phyloP scores from a whole-genome alignment of 2,797 vertebrate genomes.

The Oreochromis grahami region DNA sequence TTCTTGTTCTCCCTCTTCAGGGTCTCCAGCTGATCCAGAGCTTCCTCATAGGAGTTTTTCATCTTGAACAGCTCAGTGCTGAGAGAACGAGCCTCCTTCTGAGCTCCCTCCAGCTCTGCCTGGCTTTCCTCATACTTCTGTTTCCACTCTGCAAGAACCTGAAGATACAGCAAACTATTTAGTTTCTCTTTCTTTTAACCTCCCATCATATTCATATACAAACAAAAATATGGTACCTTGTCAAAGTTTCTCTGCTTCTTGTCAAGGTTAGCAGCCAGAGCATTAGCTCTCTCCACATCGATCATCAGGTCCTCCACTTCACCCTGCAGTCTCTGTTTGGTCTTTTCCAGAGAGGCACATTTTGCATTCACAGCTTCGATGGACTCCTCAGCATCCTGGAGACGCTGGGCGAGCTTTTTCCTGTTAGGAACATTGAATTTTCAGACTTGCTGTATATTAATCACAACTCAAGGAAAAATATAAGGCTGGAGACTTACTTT shows the following conservation, averaged over 20 bases:
- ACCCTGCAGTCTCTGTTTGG: constrained; percentile 81
- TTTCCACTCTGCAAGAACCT: not conserved
- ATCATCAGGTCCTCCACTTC: constrained; percentile 68
- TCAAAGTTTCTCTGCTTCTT: too few species aligned
- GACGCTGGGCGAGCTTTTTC: constrained; percentile 84
- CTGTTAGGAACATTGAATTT: constrained; percentile 39
- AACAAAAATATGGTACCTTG: not conserved
- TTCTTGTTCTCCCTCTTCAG: not conserved
- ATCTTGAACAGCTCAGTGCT: not conserved
- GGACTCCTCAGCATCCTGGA: constrained; percentile 83
- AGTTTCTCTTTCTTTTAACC: not conserved
- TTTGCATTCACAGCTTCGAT: constrained; percentile 86
- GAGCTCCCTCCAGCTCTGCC: not conserved
- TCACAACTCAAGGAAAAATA: not conserved
- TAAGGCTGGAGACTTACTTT: constrained; percentile 60
- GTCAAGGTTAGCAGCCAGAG: not conserved
- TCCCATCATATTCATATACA: not conserved
- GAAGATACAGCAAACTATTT: not conserved
- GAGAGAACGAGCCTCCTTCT: not conserved
- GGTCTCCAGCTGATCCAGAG: not conserved
- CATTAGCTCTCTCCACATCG: not conserved
- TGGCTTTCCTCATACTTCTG: not conserved
- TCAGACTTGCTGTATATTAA: not conserved
- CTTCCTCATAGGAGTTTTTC: not conserved
- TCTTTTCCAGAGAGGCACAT: constrained; percentile 81